These are phyloP conservation scores for Holothuria leucospilota DNA, from an alignment of 53 echinoderm and acorn worm species.

Conservation along the genomic window DNA sequence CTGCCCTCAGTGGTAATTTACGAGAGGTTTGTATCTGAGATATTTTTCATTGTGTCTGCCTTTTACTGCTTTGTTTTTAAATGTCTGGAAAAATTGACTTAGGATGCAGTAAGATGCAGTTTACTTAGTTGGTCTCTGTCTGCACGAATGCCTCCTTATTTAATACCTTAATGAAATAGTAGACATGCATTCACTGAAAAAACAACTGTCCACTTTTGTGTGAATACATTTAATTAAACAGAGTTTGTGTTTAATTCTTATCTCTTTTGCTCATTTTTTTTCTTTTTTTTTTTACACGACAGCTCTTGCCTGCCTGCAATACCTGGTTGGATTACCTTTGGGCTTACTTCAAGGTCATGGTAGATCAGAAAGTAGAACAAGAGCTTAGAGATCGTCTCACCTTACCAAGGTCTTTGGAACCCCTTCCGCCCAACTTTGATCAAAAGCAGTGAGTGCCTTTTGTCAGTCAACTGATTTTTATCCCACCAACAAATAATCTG, in stretches of 20 bases:
- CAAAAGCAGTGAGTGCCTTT: constrained; percentile 76
- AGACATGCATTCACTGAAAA: no score
- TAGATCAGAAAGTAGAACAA: constrained; percentile 88
- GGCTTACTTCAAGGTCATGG: constrained; percentile 96
- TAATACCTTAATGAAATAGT: no score
- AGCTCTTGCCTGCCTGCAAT: constrained; percentile 86
- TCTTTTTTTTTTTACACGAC: background rate
- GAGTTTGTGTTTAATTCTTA: no score
- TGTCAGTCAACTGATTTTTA: no score
- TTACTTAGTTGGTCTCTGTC: background rate
- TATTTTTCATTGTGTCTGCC: background rate
- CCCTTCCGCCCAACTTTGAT: constrained; percentile 78
- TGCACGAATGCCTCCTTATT: no score
- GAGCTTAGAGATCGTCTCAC: constrained; percentile 83
- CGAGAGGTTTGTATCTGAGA: constrained; percentile 74
- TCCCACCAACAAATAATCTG: no score
- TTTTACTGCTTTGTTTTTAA: background rate
- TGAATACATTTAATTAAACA: no score
- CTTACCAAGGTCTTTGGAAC: constrained; percentile 64
- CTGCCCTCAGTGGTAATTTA: constrained; percentile 94
- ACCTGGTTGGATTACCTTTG: constrained; percentile 95
- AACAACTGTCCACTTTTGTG: no score
- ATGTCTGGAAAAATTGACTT: background rate
- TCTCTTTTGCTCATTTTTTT: no score
- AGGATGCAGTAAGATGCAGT: background rate